A percentile compares a stretch with the other conserved stretches of the same genome.
phyloP scores from a whole-genome alignment of 2,797 vertebrate genomes.

The Eurystomus glaucurus region DNA sequence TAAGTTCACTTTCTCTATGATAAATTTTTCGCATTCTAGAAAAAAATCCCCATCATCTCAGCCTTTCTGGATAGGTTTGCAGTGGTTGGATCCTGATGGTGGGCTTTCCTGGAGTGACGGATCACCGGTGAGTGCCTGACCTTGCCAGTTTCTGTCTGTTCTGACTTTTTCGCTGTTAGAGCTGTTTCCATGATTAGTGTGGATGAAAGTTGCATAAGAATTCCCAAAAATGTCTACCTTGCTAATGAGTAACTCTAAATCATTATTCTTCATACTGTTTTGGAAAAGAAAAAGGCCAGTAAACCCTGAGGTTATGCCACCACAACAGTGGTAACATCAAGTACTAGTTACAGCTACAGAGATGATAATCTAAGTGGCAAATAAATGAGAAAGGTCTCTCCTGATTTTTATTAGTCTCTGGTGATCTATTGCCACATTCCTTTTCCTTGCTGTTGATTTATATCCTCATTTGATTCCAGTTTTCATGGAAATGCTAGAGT shows the following conservation, averaged over 20 bases:
- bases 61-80: slow-evolving; percentile 90
- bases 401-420: neutral
- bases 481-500: neutral
- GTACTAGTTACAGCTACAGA: neutral
- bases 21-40: neutral
- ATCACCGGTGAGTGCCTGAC: slow-evolving; percentile 84
- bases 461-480: neutral
- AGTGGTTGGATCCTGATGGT: slow-evolving; percentile 79
- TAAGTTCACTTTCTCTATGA: neutral
- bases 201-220: neutral
- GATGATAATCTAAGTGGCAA: neutral
- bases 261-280: fast-evolving
- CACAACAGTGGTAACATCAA: neutral
- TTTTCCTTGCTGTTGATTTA: neutral
- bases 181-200: neutral
- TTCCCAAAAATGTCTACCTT: neutral
- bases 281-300: neutral
- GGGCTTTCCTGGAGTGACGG: slow-evolving; percentile 90
- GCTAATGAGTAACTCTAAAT: neutral
- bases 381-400: neutral
- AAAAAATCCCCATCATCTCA: neutral
- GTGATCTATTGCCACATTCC: neutral
- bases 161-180: neutral
- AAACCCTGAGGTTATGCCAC: neutral
- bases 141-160: neutral